phyloP scores from a whole-genome alignment of 2,797 vertebrate species.

The Hippocampus kuda region DNA sequence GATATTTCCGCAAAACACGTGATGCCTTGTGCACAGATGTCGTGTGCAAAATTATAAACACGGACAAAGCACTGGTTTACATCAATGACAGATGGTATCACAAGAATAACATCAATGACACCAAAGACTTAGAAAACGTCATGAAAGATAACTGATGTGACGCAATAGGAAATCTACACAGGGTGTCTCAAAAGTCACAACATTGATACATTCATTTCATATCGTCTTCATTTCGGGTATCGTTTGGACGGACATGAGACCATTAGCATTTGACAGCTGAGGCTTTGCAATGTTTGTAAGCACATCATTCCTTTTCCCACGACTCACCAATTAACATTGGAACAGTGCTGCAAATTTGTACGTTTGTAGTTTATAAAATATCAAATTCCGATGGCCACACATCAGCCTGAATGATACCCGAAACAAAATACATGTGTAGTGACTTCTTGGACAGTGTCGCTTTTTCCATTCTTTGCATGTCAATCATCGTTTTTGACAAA shows the following conservation, averaged over 20 bases:
- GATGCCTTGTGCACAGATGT: not conserved
- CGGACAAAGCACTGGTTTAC: not conserved
- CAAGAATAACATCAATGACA: not conserved
- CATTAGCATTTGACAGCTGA: too few species aligned
- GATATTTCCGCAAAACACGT: not conserved
- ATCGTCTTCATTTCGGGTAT: too few species aligned
- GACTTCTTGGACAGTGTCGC: not conserved
- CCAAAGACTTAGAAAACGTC: not conserved
- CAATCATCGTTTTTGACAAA: constrained; percentile 15
- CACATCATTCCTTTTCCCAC: too few species aligned
- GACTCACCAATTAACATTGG: too few species aligned
- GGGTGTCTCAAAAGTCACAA: too few species aligned
- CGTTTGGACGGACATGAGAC: too few species aligned
- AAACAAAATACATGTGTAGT: constrained; percentile 1
- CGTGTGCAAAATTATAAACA: not conserved
- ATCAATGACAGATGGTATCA: not conserved
- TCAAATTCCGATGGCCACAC: not conserved
- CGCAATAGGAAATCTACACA: not conserved
- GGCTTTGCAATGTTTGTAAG: too few species aligned
- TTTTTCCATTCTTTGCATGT: not conserved
- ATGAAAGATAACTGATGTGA: not conserved
- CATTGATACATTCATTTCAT: too few species aligned
- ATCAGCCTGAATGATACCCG: not conserved
- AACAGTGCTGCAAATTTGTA: too few species aligned
- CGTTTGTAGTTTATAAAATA: too few species aligned